These are phyloP conservation scores for Oligia strigilis DNA, from an alignment of 2,888 invertebrate species.

Conservation along the genomic window DNA sequence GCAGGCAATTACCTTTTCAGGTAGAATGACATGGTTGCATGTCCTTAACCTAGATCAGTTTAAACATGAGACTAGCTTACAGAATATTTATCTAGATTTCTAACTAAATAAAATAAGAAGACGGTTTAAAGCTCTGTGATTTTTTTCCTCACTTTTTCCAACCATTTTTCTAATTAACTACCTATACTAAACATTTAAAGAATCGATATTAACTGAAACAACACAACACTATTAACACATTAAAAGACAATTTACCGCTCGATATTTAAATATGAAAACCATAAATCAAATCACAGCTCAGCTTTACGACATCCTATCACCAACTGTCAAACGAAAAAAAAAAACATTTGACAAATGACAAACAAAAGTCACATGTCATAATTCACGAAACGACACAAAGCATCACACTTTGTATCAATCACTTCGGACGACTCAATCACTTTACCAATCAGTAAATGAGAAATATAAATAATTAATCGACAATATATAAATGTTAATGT, in stretches of 20 bases:
- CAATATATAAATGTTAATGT: slow-evolving; percentile 85
- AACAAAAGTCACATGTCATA: slow-evolving; percentile 36
- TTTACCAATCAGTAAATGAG: slow-evolving; percentile 76
- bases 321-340: slow-evolving; percentile 38
- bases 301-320: slow-evolving; percentile 7
- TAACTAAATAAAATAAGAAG: too few species aligned
- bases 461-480: slow-evolving; percentile 82
- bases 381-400: slow-evolving; percentile 49
- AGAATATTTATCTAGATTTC: neutral
- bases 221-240: slow-evolving; percentile 7
- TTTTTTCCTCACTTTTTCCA: neutral
- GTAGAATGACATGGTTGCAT: neutral
- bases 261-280: slow-evolving; percentile 25
- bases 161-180: neutral
- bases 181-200: neutral
- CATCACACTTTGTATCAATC: slow-evolving; percentile 75
- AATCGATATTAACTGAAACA: slow-evolving; percentile 3
- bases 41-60: neutral
- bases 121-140: neutral
- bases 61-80: too few species aligned
- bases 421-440: slow-evolving; percentile 82
- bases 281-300: slow-evolving; percentile 37
- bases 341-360: slow-evolving; percentile 35
- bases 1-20: neutral
- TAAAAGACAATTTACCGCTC: slow-evolving; percentile 6